A percentile compares a stretch with the other conserved stretches of the same genome.
Conservation (phyloP, 2,113 vertebrate genomes). For the Gadus chalcogrammus region DNA sequence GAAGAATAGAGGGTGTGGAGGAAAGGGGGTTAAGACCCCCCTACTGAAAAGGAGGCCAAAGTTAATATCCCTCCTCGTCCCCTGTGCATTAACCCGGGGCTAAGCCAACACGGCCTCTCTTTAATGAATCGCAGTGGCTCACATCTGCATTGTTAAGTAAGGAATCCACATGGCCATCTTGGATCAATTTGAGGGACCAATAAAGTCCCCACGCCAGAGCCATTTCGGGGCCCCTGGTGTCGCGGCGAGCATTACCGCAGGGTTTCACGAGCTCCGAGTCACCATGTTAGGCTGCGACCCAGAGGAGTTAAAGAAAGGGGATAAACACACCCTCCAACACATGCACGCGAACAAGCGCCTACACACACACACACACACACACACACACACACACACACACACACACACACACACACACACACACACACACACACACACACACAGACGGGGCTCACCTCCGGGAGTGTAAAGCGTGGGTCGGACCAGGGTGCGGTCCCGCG, state of each 20-base stretch:
- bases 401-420: conserved; percentile 15
- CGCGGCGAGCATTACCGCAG: conserved; percentile 45
- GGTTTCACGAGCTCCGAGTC: conserved; percentile 57
- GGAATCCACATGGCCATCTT: conserved; percentile 54
- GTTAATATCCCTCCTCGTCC: conserved; percentile 61
- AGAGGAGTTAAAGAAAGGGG: conserved; percentile 20
- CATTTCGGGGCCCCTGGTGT: conserved; percentile 48
- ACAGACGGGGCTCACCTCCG: conserved; percentile 29
- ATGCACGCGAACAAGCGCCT: conserved; percentile 1
- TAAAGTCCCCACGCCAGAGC: conserved; percentile 48
- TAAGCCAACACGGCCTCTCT: conserved; percentile 57
- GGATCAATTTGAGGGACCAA: conserved; percentile 63
- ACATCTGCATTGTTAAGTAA: conserved; percentile 55
- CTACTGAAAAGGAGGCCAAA: conserved; percentile 55
- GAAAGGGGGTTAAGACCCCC: conserved; percentile 57
- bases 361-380: conserved; percentile 14
- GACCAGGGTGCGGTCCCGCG: conserved; percentile 51
- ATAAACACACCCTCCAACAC: background rate
- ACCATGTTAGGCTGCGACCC: conserved; percentile 28
- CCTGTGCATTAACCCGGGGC: conserved; percentile 57
- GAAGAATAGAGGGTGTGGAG: conserved; percentile 42
- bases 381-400: conserved; percentile 10
- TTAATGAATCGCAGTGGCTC: conserved; percentile 62
- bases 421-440: conserved; percentile 7
- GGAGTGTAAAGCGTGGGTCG: conserved; percentile 47